phyloP scores from a whole-genome alignment of 2,113 vertebrate species.

The Toxotes chatareus region DNA sequence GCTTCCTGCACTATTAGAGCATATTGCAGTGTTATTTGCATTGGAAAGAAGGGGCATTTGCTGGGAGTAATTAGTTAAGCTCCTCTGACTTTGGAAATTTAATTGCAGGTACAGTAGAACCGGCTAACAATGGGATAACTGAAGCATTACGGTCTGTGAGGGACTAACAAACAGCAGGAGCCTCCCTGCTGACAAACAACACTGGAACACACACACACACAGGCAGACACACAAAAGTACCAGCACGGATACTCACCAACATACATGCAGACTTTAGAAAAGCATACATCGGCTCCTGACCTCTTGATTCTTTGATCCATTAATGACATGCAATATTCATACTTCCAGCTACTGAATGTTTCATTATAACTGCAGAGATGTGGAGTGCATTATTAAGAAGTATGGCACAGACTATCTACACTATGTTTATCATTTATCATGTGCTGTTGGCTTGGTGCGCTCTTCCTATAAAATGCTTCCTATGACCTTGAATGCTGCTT shows the following conservation, averaged over 20 bases:
- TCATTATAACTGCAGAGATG: slow-evolving; percentile 63
- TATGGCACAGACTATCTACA: slow-evolving; percentile 31
- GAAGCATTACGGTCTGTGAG: slow-evolving; percentile 69
- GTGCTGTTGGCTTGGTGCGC: slow-evolving; percentile 21
- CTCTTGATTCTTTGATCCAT: slow-evolving; percentile 69
- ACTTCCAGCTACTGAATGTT: slow-evolving; percentile 69
- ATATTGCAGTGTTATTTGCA: slow-evolving; percentile 70
- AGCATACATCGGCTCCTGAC: slow-evolving; percentile 50
- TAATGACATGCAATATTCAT: slow-evolving; percentile 78
- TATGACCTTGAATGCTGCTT: slow-evolving; percentile 58
- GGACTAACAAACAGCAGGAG: slow-evolving; percentile 64
- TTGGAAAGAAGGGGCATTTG: slow-evolving; percentile 66
- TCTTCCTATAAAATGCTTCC: slow-evolving; percentile 25
- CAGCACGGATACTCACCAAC: slow-evolving; percentile 1
- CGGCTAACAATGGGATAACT: slow-evolving; percentile 72
- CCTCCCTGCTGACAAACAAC: slow-evolving; percentile 43
- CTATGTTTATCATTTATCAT: slow-evolving; percentile 68
- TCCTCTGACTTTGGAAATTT: slow-evolving; percentile 78
- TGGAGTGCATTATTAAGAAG: slow-evolving; percentile 65
- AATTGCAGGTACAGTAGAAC: slow-evolving; percentile 78
- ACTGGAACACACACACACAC: slow-evolving; percentile 1
- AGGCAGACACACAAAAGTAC: neutral
- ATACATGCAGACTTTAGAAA: slow-evolving; percentile 12
- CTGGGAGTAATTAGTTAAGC: slow-evolving; percentile 79
- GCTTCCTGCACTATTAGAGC: slow-evolving; percentile 70